These are phyloP conservation scores for Eulemur macaco DNA, from an alignment of 2,113 vertebrate species.

Conservation along the genomic window DNA sequence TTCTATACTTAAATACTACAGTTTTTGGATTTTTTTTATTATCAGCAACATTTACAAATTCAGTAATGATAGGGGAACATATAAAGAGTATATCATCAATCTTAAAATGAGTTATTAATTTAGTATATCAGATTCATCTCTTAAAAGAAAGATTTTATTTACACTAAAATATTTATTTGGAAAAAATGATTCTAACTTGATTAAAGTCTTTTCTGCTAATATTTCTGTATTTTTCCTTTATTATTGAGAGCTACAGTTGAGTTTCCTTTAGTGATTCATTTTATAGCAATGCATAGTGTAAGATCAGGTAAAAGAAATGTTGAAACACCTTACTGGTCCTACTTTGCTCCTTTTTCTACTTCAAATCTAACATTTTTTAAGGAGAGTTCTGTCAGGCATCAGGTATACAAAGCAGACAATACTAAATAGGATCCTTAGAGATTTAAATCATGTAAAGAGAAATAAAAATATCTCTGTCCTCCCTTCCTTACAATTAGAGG, in stretches of 20 bases:
- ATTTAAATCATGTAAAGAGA: not conserved
- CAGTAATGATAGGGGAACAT: not conserved
- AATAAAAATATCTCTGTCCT: not conserved
- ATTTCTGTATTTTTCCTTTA: not conserved
- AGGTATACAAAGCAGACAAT: not conserved
- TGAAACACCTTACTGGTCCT: not conserved
- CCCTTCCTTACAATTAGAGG: not conserved
- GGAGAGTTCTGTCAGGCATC: not conserved
- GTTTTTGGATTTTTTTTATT: constrained; percentile 18
- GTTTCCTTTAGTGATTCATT: not conserved
- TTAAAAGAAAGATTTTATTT: constrained; percentile 37
- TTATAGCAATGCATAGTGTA: not conserved
- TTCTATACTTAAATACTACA: constrained; percentile 13
- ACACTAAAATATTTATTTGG: not conserved
- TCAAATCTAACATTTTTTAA: not conserved
- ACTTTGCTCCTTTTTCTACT: not conserved
- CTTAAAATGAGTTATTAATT: constrained; percentile 5
- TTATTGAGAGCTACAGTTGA: constrained; percentile 3
- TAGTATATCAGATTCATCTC: not conserved
- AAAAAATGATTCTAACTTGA: not conserved
- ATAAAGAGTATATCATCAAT: not conserved
- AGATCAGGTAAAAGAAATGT: not conserved
- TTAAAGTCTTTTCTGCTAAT: not conserved
- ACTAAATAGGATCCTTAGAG: not conserved
- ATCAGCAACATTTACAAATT: constrained; percentile 24